phyloP scores from a whole-genome alignment of 1,140 invertebrate genomes.

The Gonioctena quinquepunctata region DNA sequence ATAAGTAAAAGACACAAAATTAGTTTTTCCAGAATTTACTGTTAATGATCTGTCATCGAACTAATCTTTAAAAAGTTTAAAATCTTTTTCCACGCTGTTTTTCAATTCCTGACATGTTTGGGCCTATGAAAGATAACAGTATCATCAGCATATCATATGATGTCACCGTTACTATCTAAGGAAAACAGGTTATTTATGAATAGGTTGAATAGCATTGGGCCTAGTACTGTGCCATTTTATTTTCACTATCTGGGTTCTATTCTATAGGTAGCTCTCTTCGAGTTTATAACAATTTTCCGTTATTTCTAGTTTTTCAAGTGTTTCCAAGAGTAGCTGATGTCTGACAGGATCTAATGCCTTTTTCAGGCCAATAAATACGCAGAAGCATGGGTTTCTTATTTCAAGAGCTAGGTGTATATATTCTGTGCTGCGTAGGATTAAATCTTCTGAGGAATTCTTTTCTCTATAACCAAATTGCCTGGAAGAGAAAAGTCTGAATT shows the following conservation, averaged over 20 bases:
- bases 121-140: not conserved
- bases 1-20: not conserved
- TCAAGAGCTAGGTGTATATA: not conserved
- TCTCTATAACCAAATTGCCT: slow-evolving; percentile 5
- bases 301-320: slow-evolving; percentile 5
- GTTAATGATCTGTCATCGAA: no score
- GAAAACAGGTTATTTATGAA: slow-evolving; percentile 1
- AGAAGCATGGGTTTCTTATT: not conserved
- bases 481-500: not conserved
- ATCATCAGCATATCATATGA: slow-evolving; percentile 18
- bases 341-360: slow-evolving; percentile 23
- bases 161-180: not conserved
- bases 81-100: not conserved
- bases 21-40: not conserved
- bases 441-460: not conserved
- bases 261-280: not conserved
- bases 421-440: not conserved
- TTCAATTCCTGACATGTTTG: not conserved
- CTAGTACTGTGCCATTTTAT: not conserved
- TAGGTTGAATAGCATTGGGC: not conserved
- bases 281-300: slow-evolving; percentile 6
- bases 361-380: slow-evolving; percentile 10
- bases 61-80: not conserved
- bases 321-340: slow-evolving; percentile 9
- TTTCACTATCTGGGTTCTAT: slow-evolving; percentile 15